phyloP scores from a whole-genome alignment of 2,113 vertebrate genomes.

The Neogobius melanostomus region DNA sequence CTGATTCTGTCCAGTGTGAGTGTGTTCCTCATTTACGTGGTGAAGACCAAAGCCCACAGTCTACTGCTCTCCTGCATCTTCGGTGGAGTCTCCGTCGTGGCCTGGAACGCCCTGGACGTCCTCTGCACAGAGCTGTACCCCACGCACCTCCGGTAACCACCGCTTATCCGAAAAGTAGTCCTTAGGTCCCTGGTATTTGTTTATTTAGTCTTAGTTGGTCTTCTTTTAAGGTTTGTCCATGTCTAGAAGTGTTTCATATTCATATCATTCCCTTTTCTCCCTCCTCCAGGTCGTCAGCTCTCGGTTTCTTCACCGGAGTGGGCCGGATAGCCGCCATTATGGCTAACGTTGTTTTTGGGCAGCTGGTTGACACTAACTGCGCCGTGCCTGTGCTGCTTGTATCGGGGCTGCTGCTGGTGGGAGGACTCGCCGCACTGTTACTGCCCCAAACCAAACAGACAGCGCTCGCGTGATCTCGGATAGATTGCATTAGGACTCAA shows the following conservation, averaged over 20 bases:
- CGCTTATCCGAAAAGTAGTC: too few relatives aligned
- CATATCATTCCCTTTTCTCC: background rate
- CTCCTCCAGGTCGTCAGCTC: conserved; percentile 71
- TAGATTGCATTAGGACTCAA: background rate
- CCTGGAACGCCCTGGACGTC: conserved; percentile 80
- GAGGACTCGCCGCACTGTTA: conserved; percentile 63
- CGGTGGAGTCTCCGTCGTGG: conserved; percentile 75
- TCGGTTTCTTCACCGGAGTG: conserved; percentile 77
- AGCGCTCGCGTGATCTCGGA: conserved; percentile 62
- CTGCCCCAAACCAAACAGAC: conserved; percentile 70
- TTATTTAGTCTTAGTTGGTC: too few relatives aligned
- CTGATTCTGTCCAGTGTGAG: conserved; percentile 73
- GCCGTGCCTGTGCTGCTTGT: conserved; percentile 73
- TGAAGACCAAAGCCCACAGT: conserved; percentile 74
- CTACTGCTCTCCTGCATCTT: conserved; percentile 75
- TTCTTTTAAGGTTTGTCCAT: too few relatives aligned
- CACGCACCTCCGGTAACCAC: conserved; percentile 67
- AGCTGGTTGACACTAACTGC: conserved; percentile 73
- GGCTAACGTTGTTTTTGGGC: conserved; percentile 74
- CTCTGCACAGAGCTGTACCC: conserved; percentile 78
- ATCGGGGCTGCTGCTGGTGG: conserved; percentile 66
- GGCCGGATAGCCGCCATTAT: conserved; percentile 73
- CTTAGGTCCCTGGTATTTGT: too few relatives aligned
- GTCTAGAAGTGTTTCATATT: too few relatives aligned
- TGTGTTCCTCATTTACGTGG: conserved; percentile 75